Evolutionary conservation across 2,888 invertebrate species (phyloP).

Genomic region (Tupiocoris notatus): DNA sequence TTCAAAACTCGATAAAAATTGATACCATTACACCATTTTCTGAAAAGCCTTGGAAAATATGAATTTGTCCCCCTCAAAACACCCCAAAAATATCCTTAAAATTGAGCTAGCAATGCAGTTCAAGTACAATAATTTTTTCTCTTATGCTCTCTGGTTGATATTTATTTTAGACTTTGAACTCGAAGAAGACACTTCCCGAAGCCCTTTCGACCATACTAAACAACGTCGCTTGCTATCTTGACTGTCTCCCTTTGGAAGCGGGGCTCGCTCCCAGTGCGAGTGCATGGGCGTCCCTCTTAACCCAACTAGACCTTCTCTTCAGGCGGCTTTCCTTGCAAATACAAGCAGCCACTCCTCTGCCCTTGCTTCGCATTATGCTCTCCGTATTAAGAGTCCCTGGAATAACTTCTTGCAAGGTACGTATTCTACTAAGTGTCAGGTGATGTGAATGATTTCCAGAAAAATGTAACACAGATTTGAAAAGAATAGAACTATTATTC

Average conservation of each 20-base stretch:
- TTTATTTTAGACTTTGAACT: conserved; percentile 66
- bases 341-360: conserved; percentile 69
- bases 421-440: too few relatives aligned
- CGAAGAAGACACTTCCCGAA: conserved; percentile 73
- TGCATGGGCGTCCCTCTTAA: conserved; percentile 77
- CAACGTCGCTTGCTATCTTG: conserved; percentile 91
- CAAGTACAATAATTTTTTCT: too few relatives aligned
- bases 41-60: too few relatives aligned
- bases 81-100: too few relatives aligned
- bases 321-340: conserved; percentile 73
- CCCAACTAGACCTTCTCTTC: conserved; percentile 83
- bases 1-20: too few relatives aligned
- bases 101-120: too few relatives aligned
- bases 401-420: conserved; percentile 77
- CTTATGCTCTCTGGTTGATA: neutral
- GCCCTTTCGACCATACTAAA: conserved; percentile 75
- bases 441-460: too few relatives aligned
- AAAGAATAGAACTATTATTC: too few relatives aligned
- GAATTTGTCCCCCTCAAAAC: too few relatives aligned
- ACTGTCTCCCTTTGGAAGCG: conserved; percentile 83
- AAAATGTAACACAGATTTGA: too few relatives aligned
- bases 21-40: too few relatives aligned
- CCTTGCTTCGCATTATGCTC: conserved; percentile 72
- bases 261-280: conserved; percentile 61
- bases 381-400: conserved; percentile 81